Evolutionary conservation across 92 coral and sea anemone genomes (phyloP).

Genomic region (Diadumene lineata): DNA sequence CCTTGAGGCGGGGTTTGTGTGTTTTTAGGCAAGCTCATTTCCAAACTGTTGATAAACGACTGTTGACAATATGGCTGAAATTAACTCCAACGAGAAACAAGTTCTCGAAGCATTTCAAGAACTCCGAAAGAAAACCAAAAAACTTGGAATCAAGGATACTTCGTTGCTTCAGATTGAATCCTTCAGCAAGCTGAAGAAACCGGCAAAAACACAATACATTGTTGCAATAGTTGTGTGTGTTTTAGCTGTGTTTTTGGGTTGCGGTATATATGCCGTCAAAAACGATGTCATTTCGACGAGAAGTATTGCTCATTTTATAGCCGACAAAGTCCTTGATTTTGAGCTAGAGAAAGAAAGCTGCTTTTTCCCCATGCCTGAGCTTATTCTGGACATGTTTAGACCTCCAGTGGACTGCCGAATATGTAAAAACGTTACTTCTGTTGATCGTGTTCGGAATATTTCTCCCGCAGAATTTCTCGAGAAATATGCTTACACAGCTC

Average conservation of each 20-base stretch:
- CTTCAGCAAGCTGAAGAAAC: constrained; percentile 51
- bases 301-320: constrained; percentile 42
- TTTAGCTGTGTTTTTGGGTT: constrained; percentile 60
- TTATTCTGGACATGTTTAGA: constrained; percentile 82
- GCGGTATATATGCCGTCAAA: constrained; percentile 43
- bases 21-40: too few species aligned
- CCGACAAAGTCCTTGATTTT: constrained; percentile 63
- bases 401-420: constrained; percentile 91
- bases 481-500: constrained; percentile 81
- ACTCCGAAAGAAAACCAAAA: constrained; percentile 71
- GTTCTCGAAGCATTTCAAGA: constrained; percentile 63
- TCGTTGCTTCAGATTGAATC: constrained; percentile 59
- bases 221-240: constrained; percentile 37
- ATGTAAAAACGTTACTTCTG: constrained; percentile 69
- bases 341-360: constrained; percentile 82
- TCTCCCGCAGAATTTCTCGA: constrained; percentile 63
- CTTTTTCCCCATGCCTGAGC: constrained; percentile 71
- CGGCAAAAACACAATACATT: constrained; percentile 16
- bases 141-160: constrained; percentile 70
- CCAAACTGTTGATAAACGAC: too few species aligned
- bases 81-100: constrained; percentile 3
- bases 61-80: constrained; percentile 26
- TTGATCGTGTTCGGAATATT: constrained; percentile 68
- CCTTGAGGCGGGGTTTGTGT: too few species aligned
- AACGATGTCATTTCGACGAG: constrained; percentile 40